A percentile compares a stretch with the other conserved stretches of the same genome.
Evolutionary conservation across 1,140 invertebrate species (phyloP).

Genomic region (Ips typographus): DNA sequence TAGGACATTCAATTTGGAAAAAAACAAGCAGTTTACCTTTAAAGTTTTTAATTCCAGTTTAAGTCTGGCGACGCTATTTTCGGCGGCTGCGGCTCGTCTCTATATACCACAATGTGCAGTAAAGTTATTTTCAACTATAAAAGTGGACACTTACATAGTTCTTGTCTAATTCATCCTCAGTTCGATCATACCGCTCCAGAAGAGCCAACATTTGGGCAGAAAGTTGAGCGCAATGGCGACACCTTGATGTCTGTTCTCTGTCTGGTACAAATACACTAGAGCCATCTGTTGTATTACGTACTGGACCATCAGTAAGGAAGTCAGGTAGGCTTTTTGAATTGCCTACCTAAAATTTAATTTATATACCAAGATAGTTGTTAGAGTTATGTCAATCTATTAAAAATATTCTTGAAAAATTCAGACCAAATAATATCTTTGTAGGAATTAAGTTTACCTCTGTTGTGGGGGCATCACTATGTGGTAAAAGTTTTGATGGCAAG

Average conservation of each 20-base stretch:
- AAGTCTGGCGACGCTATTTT: constrained; percentile 57
- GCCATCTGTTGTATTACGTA: constrained; percentile 50
- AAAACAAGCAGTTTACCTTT: constrained; percentile 52
- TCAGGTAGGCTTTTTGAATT: constrained; percentile 69
- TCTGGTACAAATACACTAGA: neutral
- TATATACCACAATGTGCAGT: constrained; percentile 44
- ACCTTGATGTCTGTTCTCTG: neutral
- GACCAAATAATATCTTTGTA: no score
- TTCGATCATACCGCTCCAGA: neutral
- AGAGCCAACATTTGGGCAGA: neutral
- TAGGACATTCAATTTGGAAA: constrained; percentile 7
- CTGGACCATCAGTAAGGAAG: constrained; percentile 72
- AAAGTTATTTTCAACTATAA: no score
- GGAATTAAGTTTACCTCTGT: constrained; percentile 30
- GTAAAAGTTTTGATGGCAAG: constrained; percentile 29
- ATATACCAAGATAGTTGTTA: neutral
- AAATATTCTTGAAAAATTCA: no score
- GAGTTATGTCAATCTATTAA: no score
- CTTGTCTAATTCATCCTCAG: constrained; percentile 59
- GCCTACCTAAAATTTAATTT: constrained; percentile 42
- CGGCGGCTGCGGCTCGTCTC: constrained; percentile 59
- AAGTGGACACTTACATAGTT: constrained; percentile 54
- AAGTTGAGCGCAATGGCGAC: constrained; percentile 13
- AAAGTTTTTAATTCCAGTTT: constrained; percentile 62
- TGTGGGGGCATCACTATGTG: constrained; percentile 35